Conservation (phyloP, 2,113 vertebrate species). For the Nerophis ophidion region DNA sequence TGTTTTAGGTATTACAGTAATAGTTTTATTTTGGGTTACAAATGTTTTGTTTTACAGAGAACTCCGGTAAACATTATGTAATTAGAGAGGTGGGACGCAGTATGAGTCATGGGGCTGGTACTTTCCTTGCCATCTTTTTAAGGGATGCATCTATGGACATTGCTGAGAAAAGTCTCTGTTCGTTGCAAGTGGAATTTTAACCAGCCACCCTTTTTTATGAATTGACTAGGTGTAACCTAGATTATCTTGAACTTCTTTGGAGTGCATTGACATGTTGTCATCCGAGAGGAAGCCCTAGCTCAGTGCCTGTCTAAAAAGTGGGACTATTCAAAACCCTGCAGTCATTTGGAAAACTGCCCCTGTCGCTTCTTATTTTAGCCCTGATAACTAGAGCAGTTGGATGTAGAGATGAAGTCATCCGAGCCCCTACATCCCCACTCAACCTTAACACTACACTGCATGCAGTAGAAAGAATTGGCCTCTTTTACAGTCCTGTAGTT, state of each 20-base stretch:
- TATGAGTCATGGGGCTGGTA: conserved; percentile 26
- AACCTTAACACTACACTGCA: conserved; percentile 26
- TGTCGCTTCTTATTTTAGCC: conserved; percentile 63
- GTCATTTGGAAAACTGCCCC: conserved; percentile 60
- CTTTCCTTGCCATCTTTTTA: conserved; percentile 19
- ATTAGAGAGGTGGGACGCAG: conserved; percentile 17
- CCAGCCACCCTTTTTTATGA: too few relatives aligned
- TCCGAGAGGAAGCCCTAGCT: conserved; percentile 21
- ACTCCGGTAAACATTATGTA: conserved; percentile 24
- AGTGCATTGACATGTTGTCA: conserved; percentile 19
- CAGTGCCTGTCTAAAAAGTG: conserved; percentile 35
- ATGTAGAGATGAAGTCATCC: conserved; percentile 54
- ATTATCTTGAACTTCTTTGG: not conserved
- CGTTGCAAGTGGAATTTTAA: not conserved
- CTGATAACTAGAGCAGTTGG: conserved; percentile 63
- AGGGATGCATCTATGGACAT: not conserved
- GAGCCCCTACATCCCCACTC: conserved; percentile 42
- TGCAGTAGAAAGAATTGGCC: conserved; percentile 21
- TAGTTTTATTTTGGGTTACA: not conserved
- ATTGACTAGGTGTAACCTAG: not conserved
- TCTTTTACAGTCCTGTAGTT: conserved; percentile 13
- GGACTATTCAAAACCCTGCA: conserved; percentile 52
- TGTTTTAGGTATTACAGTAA: not conserved
- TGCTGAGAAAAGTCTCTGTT: not conserved
- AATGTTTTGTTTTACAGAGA: conserved; percentile 6